Base-by-base conservation (phyloP, 2,888 invertebrate genomes). In the Neuroscelio doddi region DNA sequence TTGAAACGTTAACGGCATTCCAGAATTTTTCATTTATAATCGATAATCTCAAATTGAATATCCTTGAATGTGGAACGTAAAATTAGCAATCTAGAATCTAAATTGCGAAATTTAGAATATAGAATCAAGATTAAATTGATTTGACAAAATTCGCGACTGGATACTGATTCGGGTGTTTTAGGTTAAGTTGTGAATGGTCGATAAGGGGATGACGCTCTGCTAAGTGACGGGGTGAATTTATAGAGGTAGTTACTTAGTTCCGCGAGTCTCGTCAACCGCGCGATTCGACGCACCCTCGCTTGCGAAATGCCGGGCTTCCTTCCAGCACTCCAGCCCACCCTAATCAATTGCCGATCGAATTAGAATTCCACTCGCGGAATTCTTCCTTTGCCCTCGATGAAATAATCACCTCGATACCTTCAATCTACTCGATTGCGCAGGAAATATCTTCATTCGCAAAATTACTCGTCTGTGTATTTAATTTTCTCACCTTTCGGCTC, bases 281-380 rank as follows among this genome's bases (percentile, higher is more conserved):
- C 50, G 55, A 64, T 41, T 52, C 45, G 49, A 17, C 55, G 56
- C 55, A 32, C 52, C 52, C 49, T 59, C 42, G 51, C 51, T 51
- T 65, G 39, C 55, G 38, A 65, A 59, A 50, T 51, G 52, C 59
- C 45, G 27, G 42, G 47, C 57, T 61, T 64, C 38, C 46, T 49
- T 50, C 38, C 64, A 34, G 15, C 47, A 49, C 27, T 38, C 47
- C 61, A 36, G 29, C 47, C 46, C 49, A 32, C 55, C 63, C 65
- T 62, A 67, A 71, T 71, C 73, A 71, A 73, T 71, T 70, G 58
- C 47, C 66, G 64, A 70, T 69, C 65, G 69, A 71, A 70, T 73
- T 73, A 73, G 68, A 70, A 73, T 73, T 73, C 72, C 41, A 52
- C 45, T 49, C 66, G 63, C 64, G 55, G 30, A 67, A 57, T 68